phyloP scores from a whole-genome alignment of 2,113 vertebrate genomes.

The Peromyscus polionotus region DNA sequence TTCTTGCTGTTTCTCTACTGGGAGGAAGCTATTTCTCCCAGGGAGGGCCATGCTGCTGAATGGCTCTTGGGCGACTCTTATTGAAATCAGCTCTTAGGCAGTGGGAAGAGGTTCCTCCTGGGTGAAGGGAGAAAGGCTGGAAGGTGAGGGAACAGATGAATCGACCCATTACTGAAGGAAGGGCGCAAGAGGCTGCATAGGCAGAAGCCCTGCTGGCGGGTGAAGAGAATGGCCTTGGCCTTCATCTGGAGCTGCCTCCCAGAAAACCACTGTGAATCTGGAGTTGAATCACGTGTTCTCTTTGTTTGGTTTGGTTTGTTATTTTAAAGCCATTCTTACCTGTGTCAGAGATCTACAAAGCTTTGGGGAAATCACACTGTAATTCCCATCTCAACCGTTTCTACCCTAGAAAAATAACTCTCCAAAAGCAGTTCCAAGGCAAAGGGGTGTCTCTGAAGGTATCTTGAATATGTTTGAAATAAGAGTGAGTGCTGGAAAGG shows the following conservation, averaged over 20 bases:
- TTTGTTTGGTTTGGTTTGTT: not conserved
- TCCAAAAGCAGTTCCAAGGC: not conserved
- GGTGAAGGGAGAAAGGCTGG: not conserved
- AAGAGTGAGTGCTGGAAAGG: fast-evolving
- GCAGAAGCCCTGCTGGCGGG: too few species aligned
- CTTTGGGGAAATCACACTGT: not conserved
- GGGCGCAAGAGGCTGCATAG: too few species aligned
- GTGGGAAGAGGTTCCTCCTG: not conserved
- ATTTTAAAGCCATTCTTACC: not conserved
- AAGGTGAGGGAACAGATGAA: not conserved
- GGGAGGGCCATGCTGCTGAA: not conserved
- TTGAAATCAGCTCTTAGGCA: not conserved
- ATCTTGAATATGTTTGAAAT: not conserved
- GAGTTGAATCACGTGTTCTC: not conserved
- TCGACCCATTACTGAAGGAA: not conserved
- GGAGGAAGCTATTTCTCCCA: not conserved
- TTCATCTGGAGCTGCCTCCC: fast-evolving
- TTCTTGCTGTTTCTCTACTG: not conserved
- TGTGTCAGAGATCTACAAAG: not conserved
- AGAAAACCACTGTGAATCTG: not conserved
- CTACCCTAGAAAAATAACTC: not conserved
- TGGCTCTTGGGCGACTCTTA: not conserved
- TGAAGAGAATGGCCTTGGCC: not conserved
- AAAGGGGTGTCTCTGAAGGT: not conserved
- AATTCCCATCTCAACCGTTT: not conserved